Conservation (phyloP, 2,113 vertebrate species). For the Ginglymostoma cirratum region DNA sequence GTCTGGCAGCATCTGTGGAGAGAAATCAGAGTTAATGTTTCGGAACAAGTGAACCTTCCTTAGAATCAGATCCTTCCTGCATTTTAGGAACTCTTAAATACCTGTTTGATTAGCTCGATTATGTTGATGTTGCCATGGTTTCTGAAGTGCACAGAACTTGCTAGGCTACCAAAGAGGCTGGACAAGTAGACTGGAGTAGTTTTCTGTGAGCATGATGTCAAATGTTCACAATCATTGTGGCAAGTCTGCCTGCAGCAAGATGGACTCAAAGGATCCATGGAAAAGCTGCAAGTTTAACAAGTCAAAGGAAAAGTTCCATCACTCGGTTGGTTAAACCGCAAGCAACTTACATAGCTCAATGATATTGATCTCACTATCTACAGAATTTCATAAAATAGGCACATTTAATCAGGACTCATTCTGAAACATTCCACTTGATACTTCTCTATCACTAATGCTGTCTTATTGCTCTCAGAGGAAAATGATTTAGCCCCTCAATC, state of each 20-base stretch:
- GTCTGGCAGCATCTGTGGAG: too few relatives aligned
- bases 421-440: background rate
- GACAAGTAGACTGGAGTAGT: slow-evolving; percentile 39
- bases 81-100: background rate
- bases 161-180: slow-evolving; percentile 43
- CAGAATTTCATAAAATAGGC: background rate
- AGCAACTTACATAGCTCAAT: background rate
- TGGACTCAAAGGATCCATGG: slow-evolving; percentile 39
- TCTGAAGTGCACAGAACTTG: slow-evolving; percentile 40
- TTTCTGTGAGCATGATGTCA: background rate
- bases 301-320: background rate
- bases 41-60: too few relatives aligned
- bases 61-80: background rate
- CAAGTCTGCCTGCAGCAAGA: background rate
- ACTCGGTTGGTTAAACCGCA: background rate
- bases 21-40: too few relatives aligned
- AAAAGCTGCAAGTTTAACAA: slow-evolving; percentile 33
- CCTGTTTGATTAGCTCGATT: slow-evolving; percentile 44
- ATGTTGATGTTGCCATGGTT: slow-evolving; percentile 39
- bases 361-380: background rate
- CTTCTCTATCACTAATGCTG: background rate
- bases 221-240: background rate
- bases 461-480: background rate
- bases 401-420: background rate
- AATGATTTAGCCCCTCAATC: too few relatives aligned